Conservation (phyloP, 2,888 invertebrate genomes). For the Azorinus chamasolen region DNA sequence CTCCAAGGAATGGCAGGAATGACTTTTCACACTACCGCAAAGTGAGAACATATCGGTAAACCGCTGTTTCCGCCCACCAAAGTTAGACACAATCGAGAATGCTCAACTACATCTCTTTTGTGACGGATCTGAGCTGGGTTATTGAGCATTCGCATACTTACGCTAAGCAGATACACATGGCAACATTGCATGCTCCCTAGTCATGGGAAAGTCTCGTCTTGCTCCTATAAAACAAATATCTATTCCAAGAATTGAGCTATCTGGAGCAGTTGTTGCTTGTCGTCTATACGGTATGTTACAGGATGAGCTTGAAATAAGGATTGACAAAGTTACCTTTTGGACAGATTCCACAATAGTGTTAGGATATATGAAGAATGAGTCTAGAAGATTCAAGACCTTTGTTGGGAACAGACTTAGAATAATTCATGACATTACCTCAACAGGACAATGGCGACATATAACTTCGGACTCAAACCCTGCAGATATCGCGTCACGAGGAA, state of each 20-base stretch:
- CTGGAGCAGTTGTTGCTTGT: constrained; percentile 33
- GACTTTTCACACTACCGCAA: constrained; percentile 37
- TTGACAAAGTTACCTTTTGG: constrained; percentile 44
- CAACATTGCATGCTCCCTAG: constrained; percentile 9
- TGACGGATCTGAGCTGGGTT: constrained; percentile 51
- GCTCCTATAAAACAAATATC: constrained; percentile 42
- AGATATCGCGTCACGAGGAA: constrained; percentile 32
- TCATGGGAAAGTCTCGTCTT: constrained; percentile 43
- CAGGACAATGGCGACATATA: constrained; percentile 46
- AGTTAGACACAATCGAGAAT: constrained; percentile 8
- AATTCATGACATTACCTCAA: constrained; percentile 26
- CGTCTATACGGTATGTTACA: constrained; percentile 29
- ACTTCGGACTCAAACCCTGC: constrained; percentile 36
- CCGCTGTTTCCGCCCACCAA: constrained; percentile 47
- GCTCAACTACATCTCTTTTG: constrained; percentile 55
- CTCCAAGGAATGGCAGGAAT: constrained; percentile 45
- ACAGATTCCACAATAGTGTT: constrained; percentile 47
- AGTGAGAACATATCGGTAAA: constrained; percentile 37
- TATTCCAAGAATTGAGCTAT: constrained; percentile 31
- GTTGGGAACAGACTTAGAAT: constrained; percentile 34
- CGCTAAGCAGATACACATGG: constrained; percentile 26
- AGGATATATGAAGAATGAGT: constrained; percentile 41
- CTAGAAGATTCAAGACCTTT: constrained; percentile 47
- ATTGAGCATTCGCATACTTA: constrained; percentile 45
- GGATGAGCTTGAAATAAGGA: constrained; percentile 28